Percentiles rank a stretch among this genome's conserved stretches.
These are phyloP conservation scores for Drosophila gaucha DNA, from an alignment of 2,888 invertebrate genomes.

Conservation along the genomic window DNA sequence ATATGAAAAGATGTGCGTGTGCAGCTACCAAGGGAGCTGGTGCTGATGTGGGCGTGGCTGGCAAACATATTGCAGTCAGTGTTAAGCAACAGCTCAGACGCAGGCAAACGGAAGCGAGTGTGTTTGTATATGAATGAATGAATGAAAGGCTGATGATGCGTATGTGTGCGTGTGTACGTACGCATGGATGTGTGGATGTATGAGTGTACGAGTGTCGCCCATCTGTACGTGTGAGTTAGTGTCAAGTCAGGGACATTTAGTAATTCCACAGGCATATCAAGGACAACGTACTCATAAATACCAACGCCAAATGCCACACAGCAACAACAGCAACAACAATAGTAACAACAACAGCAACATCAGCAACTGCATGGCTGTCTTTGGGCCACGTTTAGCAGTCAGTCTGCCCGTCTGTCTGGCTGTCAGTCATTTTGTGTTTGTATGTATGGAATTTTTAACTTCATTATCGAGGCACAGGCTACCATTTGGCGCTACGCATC, in stretches of 20 bases:
- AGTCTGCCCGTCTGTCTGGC: conserved; percentile 21
- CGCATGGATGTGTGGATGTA: conserved; percentile 21
- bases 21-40: conserved; percentile 35
- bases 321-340: conserved; percentile 36
- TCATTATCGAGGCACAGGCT: conserved; percentile 70
- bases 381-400: conserved; percentile 13
- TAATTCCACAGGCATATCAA: conserved; percentile 79
- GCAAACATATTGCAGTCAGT: conserved; percentile 70
- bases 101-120: conserved; percentile 39
- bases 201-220: conserved; percentile 23
- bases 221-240: conserved; percentile 65
- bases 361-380: conserved; percentile 56
- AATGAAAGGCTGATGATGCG: conserved; percentile 62
- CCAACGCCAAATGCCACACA: conserved; percentile 78
- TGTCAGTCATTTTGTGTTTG: conserved; percentile 65
- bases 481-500: conserved; percentile 60
- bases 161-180: conserved; percentile 25
- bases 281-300: conserved; percentile 82
- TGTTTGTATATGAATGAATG: conserved; percentile 51
- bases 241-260: conserved; percentile 81
- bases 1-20: conserved; percentile 40
- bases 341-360: conserved; percentile 36
- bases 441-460: conserved; percentile 79
- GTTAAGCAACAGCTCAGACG: conserved; percentile 59
- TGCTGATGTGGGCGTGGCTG: conserved; percentile 56